A percentile compares a stretch with the other conserved stretches of the same genome.
Conservation (phyloP, 2,797 vertebrate genomes). For the Aselliscus stoliczkanus region DNA sequence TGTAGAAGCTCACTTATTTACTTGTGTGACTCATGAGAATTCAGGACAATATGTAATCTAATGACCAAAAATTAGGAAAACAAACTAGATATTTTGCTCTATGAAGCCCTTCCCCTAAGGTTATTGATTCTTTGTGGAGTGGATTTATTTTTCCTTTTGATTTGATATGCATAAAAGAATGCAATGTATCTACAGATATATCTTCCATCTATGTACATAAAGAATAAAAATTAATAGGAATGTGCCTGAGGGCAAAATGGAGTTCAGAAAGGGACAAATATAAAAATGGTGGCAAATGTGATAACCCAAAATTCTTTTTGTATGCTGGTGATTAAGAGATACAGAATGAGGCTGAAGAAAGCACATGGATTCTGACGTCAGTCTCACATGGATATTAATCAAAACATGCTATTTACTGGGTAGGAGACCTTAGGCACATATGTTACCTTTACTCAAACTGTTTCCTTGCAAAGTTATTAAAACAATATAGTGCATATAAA, state of each 20-base stretch:
- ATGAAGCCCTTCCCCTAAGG: neutral
- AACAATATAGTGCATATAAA: neutral
- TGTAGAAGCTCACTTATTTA: neutral
- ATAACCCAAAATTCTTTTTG: neutral
- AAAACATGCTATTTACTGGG: neutral
- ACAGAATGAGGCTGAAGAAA: neutral
- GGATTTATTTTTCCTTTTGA: neutral
- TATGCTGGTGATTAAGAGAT: neutral
- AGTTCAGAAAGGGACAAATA: neutral
- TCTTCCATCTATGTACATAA: neutral
- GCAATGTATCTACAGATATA: neutral
- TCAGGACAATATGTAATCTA: neutral
- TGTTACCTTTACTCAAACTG: neutral
- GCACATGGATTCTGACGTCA: rapidly evolving
- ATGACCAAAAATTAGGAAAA: slow-evolving; percentile 42
- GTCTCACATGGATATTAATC: neutral
- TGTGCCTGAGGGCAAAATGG: neutral
- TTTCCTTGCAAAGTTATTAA: neutral
- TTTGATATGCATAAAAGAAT: neutral
- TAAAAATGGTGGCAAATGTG: neutral
- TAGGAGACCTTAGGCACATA: neutral
- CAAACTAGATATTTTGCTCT: neutral
- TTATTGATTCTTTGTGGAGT: neutral
- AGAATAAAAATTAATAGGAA: neutral
- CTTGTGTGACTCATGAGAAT: neutral